Percentiles rank a stretch among this genome's conserved stretches.
Evolutionary conservation across 2,888 invertebrate genomes (phyloP).

Genomic region (Drosophila paramelanica): DNA sequence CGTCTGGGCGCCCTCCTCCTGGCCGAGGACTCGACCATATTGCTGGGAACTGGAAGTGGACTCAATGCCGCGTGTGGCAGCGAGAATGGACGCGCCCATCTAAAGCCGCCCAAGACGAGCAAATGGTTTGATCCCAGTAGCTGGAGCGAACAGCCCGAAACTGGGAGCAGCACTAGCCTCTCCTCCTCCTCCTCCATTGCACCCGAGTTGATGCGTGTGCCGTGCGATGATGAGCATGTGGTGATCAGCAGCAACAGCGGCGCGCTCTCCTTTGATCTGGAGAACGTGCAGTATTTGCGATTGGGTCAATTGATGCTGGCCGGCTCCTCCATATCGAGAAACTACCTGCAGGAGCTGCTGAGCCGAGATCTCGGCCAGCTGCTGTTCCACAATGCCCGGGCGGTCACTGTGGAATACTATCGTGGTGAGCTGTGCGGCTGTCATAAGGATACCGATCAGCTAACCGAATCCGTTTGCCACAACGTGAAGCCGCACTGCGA

Average conservation of each 20-base stretch:
- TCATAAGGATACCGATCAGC: conserved; percentile 71
- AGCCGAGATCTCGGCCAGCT: conserved; percentile 81
- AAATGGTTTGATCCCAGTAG: conserved; percentile 84
- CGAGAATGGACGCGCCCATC: conserved; percentile 60
- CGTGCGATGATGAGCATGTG: conserved; percentile 83
- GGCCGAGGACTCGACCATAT: conserved; percentile 70
- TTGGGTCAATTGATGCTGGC: conserved; percentile 80
- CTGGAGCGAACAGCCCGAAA: conserved; percentile 66
- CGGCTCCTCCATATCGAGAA: conserved; percentile 77
- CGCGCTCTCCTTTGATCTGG: conserved; percentile 79
- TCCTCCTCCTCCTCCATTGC: conserved; percentile 9
- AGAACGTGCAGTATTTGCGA: conserved; percentile 73
- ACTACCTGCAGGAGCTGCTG: conserved; percentile 77
- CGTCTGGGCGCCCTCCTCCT: conserved; percentile 78
- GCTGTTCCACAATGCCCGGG: conserved; percentile 79
- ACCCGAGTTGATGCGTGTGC: conserved; percentile 82
- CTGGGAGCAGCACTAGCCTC: not conserved
- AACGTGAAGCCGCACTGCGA: conserved; percentile 75
- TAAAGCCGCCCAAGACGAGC: conserved; percentile 64
- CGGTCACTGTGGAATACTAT: conserved; percentile 76
- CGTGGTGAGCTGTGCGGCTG: conserved; percentile 83
- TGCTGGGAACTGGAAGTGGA: conserved; percentile 17
- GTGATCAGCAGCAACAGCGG: conserved; percentile 70
- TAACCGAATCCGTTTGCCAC: conserved; percentile 80
- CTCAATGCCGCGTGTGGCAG: conserved; percentile 70